Base-by-base conservation (phyloP, 2,113 vertebrate genomes). In the Malaclemys terrapin region DNA sequence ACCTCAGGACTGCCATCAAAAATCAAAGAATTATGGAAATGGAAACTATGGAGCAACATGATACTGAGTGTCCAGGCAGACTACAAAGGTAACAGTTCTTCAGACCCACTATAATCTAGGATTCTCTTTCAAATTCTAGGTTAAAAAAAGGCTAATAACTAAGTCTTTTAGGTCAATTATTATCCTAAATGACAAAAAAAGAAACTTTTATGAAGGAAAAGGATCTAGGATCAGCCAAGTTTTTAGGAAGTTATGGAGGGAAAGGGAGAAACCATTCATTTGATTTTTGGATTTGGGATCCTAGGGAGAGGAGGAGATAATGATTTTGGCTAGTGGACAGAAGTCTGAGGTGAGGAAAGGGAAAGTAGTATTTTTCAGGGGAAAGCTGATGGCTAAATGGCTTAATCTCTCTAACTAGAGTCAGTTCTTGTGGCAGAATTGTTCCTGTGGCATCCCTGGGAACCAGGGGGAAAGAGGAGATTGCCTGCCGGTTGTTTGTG, bases 121-220 rank as follows among this genome's bases (percentile, higher is more conserved):
- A 72, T 29, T n/a, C 83, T 52, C 24, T 57, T 57, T 52, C 38
- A 84, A 84, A 92, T 24, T 52, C 31, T 22, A 54, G 53, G 19
- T 54, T 54, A 22, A 54, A 54, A 53, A 54, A 4, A 0, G 0
- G 22, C 17, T 56, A 80, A 42, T 7, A 42, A 57, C 72, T 20
- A 13, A 31, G 8, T 56, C 1, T 78, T 29, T 72, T 12, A 6
- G 19, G 20, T 5, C 1, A 0, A 6, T 5, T 85, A 42, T 80
- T 83, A 78, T 78, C 53, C 57, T 25, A 54, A 89, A 49, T 29
- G 82, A 2, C 59, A 59, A 57, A 91, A 91, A 38, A 38, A 69
- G 35, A 20, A 69, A 19, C 8, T 19, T n/a, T n/a, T 59, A 59
- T 59, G 57, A 12, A 10, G 8, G 31, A 7, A 69, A 20, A 13